Conservation (phyloP, 1,140 invertebrate genomes). For the Glomeris maerens region DNA sequence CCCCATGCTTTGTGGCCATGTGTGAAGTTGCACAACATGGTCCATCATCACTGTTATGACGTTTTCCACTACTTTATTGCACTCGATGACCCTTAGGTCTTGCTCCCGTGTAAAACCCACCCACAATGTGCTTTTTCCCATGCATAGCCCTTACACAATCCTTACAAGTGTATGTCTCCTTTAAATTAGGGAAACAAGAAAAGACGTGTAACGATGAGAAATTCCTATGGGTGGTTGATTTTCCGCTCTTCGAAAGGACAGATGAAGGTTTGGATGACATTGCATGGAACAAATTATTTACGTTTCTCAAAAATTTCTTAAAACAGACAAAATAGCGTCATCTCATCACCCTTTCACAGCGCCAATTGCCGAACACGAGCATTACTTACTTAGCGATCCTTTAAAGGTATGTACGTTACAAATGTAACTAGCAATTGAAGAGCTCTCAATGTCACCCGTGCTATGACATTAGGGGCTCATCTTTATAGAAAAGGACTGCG, state of each 20-base stretch:
- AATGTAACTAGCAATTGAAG: conserved; percentile 2
- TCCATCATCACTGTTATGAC: too few species aligned
- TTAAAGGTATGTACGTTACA: too few species aligned
- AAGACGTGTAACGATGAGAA: conserved; percentile 24
- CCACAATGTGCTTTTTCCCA: too few species aligned
- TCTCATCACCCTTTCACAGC: conserved; percentile 95
- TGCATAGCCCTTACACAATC: too few species aligned
- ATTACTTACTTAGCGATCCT: conserved; percentile 52
- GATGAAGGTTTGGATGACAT: conserved; percentile 33
- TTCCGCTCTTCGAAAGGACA: conserved; percentile 69
- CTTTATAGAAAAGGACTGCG: too few species aligned
- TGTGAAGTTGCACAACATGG: too few species aligned
- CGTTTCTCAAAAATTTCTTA: too few species aligned
- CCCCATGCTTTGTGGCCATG: too few species aligned
- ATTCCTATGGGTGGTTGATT: conserved; percentile 86
- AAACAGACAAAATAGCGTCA: conserved; percentile 53
- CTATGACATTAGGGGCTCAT: too few species aligned
- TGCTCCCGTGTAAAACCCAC: too few species aligned
- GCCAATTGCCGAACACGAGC: conserved; percentile 56
- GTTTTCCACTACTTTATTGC: background rate
- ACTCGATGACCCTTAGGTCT: background rate
- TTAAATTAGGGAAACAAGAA: too few species aligned
- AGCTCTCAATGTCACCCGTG: background rate
- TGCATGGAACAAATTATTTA: conserved; percentile 3
- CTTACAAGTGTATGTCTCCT: too few species aligned